phyloP scores from a whole-genome alignment of 64 coral and sea anemone species.

The Stichodactyla mertensii region DNA sequence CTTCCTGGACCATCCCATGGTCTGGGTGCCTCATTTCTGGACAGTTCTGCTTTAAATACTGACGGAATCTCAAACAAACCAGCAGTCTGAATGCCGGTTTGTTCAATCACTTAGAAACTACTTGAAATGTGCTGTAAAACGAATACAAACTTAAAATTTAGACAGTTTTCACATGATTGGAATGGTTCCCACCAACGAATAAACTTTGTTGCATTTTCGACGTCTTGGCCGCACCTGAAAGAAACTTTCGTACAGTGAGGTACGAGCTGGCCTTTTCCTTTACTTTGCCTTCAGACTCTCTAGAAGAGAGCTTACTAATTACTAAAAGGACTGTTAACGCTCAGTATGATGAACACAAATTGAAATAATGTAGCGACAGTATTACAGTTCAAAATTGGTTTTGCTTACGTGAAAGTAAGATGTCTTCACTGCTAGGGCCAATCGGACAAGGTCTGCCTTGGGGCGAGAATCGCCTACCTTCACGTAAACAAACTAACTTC shows the following conservation, averaged over 20 bases:
- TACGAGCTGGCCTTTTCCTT: not conserved
- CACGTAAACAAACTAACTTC: no score
- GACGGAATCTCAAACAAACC: not conserved
- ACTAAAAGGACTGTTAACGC: not conserved
- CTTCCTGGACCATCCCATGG: not conserved
- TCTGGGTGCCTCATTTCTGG: not conserved
- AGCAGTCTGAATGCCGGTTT: not conserved
- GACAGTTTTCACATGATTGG: not conserved
- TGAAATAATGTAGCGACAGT: not conserved
- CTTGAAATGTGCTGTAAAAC: not conserved
- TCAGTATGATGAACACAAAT: not conserved
- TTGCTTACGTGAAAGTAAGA: not conserved
- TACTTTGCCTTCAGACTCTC: not conserved
- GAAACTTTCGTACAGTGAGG: no score
- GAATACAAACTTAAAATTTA: not conserved
- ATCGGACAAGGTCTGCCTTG: no score
- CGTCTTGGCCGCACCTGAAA: not conserved
- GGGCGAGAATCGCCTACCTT: no score
- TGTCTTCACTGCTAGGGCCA: no score
- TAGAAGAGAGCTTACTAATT: not conserved
- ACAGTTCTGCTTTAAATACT: not conserved
- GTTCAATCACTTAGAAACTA: not conserved
- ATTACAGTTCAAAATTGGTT: not conserved
- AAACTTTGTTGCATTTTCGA: not conserved
- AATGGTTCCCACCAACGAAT: not conserved